Base-by-base conservation (phyloP, 2,888 invertebrate species). In the Leptogaster cylindrica region DNA sequence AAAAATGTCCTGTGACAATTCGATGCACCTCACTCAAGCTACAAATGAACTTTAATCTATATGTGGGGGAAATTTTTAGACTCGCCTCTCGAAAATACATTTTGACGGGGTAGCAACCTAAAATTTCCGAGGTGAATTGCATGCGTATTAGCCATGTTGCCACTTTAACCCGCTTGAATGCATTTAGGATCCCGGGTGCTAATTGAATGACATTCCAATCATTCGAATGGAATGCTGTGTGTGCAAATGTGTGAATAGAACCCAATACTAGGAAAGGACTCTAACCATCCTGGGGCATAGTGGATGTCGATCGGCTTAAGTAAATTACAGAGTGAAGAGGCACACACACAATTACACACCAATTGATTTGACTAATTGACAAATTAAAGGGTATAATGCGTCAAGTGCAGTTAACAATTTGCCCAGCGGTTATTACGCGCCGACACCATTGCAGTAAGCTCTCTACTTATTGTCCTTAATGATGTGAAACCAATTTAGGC, bases 351-450 rank as follows among this genome's bases (percentile, higher is more conserved):
- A 48, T 20, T 64, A 50, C 31, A 66, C 68, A 69, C 68, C 71
- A 68, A 71, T 70, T 70, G 72, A 71, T 71, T 71, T 65, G 68
- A 70, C 70, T 72, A 72, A 73, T 73, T 72, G 73, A 68, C 70
- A 73, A 73, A 73, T 73, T 73, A 73, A 72, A 72, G 68, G 71
- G 68, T 67, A 70, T 72, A 71, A 71, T 72, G 72, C 72, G 71
- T 70, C 71, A 69, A 71, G 68, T 71, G 69, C 71, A 72, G 71
- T 68, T 70, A 70, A 46, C 64, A 64, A 64, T 64, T 64, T 64
- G 48, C 12, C 50, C 36, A 8, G 20, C 33, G 50, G 64, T 48
- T 64, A 48, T 64, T 64, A 64, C 33, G 36, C 50, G 48, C 33
- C 50, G 36, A 33, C 12, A 20, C 23, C 14, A 25, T 36, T 33